Base-by-base conservation (phyloP, 2,797 vertebrate genomes). In the Diplodus sargus region DNA sequence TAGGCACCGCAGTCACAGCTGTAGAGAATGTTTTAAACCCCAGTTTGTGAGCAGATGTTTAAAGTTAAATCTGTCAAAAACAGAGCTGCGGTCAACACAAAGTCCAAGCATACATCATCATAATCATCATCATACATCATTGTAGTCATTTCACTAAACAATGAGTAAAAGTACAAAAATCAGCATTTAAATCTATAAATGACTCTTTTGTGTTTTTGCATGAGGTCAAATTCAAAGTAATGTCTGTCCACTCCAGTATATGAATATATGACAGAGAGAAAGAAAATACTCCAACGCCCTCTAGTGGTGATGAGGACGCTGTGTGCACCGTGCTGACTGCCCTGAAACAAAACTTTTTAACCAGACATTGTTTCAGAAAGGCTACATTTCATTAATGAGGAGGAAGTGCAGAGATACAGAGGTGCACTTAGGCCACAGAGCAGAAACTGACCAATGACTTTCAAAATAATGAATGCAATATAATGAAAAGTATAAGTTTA, bases 301-400 rank as follows among this genome's bases (percentile, higher is more conserved):
- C 91, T 90, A 79, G 85, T 88, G 91, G 73, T 61, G 23, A 48
- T 42, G 9, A 10, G 12, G 9, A 30, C 12, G 15, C 2, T 68
- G 14, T 59, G 47, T 68, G 45, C 39, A 28, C 28, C 3, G 28
- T 28, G 9, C 39, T 39, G 39, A 39, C 39, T 39, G 34, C 34
- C 7, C 34, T 1, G 34, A 39, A 11, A 39, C 39, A 39, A 10
- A 39, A 39, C 39, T 2, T 39, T 39, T 39, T 39, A 39, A 39
- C 39, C 39, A 39, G 39, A 11, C 39, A 39, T 2, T 28, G 17
- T 54, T 76, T 58, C 39, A 65, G 56, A 70, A 56, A 69, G 23
- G 42, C 17, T 0, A 52, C 3, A 59, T 17, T 16, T 16, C 1
- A 15, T 54, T 62, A 34, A 7, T 57, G 10, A 52, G 22, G 17